These are phyloP conservation scores for Ibidorhyncha struthersii DNA, from an alignment of 2,113 vertebrate genomes.

Conservation along the genomic window DNA sequence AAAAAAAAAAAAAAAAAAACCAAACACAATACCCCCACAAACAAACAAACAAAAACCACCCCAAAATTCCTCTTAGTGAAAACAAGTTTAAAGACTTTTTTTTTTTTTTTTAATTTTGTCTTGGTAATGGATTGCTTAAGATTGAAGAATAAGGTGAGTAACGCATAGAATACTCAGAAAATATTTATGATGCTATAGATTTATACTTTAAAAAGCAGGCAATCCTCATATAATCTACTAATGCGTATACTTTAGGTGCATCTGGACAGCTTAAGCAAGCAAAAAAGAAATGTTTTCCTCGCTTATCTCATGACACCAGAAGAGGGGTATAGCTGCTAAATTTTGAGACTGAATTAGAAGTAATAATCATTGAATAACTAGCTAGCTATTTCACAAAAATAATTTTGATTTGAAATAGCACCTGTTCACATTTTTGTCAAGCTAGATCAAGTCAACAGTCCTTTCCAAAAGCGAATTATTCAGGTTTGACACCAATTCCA, in stretches of 20 bases:
- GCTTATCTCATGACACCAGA: not conserved
- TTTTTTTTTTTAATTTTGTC: not conserved
- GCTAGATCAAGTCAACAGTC: not conserved
- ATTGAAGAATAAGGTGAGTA: not conserved
- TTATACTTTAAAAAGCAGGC: not conserved
- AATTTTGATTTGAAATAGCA: not conserved
- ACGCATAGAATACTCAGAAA: not conserved
- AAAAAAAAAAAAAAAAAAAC: not conserved
- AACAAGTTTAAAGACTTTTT: not conserved
- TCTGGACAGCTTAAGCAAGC: not conserved
- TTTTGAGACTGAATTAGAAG: not conserved
- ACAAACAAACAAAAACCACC: fast-evolving
- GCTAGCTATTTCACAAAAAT: not conserved
- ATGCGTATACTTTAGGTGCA: not conserved
- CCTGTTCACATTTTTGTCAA: not conserved
- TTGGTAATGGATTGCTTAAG: not conserved
- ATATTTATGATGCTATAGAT: not conserved
- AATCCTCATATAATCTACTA: not conserved
- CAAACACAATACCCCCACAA: no score
- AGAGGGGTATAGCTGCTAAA: not conserved
- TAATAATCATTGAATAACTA: not conserved
- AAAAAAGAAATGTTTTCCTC: not conserved
- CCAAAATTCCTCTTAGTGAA: not conserved
- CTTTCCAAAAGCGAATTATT: not conserved
- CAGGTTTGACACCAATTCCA: not conserved